Evolutionary conservation across 2,888 invertebrate species (phyloP).

Genomic region (Phasia obesa): DNA sequence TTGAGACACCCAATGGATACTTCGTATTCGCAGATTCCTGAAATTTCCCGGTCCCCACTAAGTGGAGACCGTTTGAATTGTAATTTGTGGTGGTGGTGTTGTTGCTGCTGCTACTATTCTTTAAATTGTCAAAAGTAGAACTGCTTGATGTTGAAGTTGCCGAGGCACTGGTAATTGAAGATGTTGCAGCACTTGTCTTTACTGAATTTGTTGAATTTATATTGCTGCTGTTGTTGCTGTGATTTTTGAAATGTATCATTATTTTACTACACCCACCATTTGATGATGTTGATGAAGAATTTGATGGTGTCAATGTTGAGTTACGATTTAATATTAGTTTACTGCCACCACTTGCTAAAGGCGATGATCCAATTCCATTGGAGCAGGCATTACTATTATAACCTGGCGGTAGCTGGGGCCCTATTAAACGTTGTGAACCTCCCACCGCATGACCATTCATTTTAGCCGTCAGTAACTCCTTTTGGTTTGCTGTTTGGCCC

Average conservation of each 20-base stretch:
- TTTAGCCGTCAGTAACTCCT: slow-evolving; percentile 69
- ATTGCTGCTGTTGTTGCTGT: slow-evolving; percentile 42
- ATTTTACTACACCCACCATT: slow-evolving; percentile 74
- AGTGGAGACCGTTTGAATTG: slow-evolving; percentile 74
- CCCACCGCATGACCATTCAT: slow-evolving; percentile 73
- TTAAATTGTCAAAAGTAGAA: slow-evolving; percentile 57
- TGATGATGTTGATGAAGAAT: slow-evolving; percentile 26
- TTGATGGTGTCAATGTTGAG: slow-evolving; percentile 26
- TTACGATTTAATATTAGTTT: slow-evolving; percentile 80
- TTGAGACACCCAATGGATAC: slow-evolving; percentile 75
- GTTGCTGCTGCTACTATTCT: slow-evolving; percentile 64
- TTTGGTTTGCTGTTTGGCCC: slow-evolving; percentile 62
- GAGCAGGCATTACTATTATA: slow-evolving; percentile 35
- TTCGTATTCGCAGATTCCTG: slow-evolving; percentile 76
- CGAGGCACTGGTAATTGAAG: slow-evolving; percentile 66
- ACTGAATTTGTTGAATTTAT: slow-evolving; percentile 74
- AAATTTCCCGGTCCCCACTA: slow-evolving; percentile 75
- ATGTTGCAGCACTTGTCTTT: slow-evolving; percentile 72
- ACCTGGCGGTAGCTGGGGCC: slow-evolving; percentile 78
- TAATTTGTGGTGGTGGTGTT: slow-evolving; percentile 53
- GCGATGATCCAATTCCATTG: slow-evolving; percentile 35
- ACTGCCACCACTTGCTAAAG: slow-evolving; percentile 74
- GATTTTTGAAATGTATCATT: slow-evolving; percentile 83
- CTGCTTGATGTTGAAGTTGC: slow-evolving; percentile 66
- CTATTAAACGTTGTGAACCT: slow-evolving; percentile 79